Conservation (phyloP, 1,140 invertebrate genomes). For the Zaprionus taronus region DNA sequence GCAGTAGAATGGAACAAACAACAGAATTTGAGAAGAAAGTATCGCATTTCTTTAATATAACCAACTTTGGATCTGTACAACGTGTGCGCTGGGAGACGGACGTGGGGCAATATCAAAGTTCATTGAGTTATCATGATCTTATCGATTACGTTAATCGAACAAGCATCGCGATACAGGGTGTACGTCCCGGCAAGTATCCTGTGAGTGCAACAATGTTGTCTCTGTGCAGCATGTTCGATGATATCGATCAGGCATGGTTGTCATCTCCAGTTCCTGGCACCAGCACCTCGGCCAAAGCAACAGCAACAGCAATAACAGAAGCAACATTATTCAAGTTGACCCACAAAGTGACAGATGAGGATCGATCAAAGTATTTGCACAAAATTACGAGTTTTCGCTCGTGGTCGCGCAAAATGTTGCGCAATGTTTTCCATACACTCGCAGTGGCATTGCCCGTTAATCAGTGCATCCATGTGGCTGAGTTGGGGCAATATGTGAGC, state of each 20-base stretch:
- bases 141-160: conserved; percentile 46
- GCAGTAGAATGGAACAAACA: neutral
- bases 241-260: neutral
- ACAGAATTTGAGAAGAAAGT: neutral
- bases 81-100: conserved; percentile 28
- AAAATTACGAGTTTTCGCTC: conserved; percentile 22
- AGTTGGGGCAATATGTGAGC: conserved; percentile 56
- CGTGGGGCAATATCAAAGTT: conserved; percentile 28
- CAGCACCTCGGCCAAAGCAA: too few relatives aligned
- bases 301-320: too few relatives aligned
- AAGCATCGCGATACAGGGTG: conserved; percentile 52
- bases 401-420: conserved; percentile 49
- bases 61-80: conserved; percentile 7
- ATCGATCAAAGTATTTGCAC: neutral
- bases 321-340: neutral
- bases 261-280: neutral
- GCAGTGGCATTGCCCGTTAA: conserved; percentile 39
- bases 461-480: conserved; percentile 49
- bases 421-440: conserved; percentile 45
- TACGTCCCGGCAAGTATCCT: conserved; percentile 18
- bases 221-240: conserved; percentile 50
- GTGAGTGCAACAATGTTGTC: conserved; percentile 34
- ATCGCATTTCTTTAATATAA: conserved; percentile 5
- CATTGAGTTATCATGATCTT: conserved; percentile 44
- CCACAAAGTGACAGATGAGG: neutral